Percentiles rank a stretch among this genome's conserved stretches.
Conservation (phyloP, 2,113 vertebrate genomes). For the Ageneiosus marmoratus region DNA sequence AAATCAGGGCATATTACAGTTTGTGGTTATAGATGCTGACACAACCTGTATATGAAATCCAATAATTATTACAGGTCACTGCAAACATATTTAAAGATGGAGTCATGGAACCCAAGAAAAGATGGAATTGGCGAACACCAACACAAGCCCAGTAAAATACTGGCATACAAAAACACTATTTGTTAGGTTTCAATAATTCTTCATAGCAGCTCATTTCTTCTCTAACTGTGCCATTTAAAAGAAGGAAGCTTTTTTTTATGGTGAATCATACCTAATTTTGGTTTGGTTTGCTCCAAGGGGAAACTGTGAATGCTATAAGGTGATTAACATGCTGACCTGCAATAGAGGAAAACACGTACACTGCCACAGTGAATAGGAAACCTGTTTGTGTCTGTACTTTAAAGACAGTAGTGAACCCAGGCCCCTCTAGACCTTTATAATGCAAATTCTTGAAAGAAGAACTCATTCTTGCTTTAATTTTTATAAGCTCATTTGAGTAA, state of each 20-base stretch:
- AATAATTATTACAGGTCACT: constrained; percentile 35
- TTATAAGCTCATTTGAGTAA: constrained; percentile 40
- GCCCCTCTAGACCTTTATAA: constrained; percentile 29
- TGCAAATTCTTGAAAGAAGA: constrained; percentile 31
- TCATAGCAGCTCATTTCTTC: constrained; percentile 46
- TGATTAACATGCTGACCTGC: constrained; percentile 51
- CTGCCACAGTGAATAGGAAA: constrained; percentile 40
- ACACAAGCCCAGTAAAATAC: constrained; percentile 25
- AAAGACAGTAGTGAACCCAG: constrained; percentile 32
- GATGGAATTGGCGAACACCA: constrained; percentile 29
- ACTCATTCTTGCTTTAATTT: constrained; percentile 37
- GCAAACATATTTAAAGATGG: constrained; percentile 40
- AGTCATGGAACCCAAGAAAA: constrained; percentile 32
- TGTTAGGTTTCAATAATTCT: constrained; percentile 27
- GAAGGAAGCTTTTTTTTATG: constrained; percentile 33
- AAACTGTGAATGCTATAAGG: constrained; percentile 55
- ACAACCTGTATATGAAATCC: constrained; percentile 36
- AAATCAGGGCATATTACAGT: constrained; percentile 33
- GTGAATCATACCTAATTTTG: constrained; percentile 56
- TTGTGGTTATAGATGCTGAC: constrained; percentile 35
- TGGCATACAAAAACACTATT: constrained; percentile 34
- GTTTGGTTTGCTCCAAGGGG: constrained; percentile 44
- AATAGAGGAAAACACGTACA: constrained; percentile 50
- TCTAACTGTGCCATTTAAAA: constrained; percentile 38
- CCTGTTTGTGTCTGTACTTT: constrained; percentile 50